These are phyloP conservation scores for Mesitornis unicolor DNA, from an alignment of 2,113 vertebrate species.

Conservation along the genomic window DNA sequence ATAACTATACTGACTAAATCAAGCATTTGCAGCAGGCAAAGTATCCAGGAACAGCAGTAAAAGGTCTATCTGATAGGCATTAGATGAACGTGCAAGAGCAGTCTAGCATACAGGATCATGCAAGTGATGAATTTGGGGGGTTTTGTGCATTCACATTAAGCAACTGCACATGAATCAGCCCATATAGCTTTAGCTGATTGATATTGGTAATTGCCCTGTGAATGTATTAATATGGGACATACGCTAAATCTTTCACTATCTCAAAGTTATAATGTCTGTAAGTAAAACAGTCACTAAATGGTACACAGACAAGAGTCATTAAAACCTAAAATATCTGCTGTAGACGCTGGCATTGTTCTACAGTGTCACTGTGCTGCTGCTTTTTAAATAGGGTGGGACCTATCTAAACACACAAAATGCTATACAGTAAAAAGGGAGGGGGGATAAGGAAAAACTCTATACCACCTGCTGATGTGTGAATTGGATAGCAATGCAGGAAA, in stretches of 20 bases:
- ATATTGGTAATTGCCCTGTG: constrained; percentile 51
- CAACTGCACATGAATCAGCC: neutral
- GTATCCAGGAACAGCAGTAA: neutral
- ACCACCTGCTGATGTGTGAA: constrained; percentile 65
- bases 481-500: constrained; percentile 58
- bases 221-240: constrained; percentile 45
- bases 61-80: neutral
- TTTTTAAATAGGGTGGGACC: neutral
- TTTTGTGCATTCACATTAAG: neutral
- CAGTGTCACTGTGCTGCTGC: neutral
- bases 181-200: constrained; percentile 18
- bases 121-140: neutral
- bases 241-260: neutral
- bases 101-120: neutral
- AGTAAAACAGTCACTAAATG: constrained; percentile 17
- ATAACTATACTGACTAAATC: neutral
- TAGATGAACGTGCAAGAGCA: neutral
- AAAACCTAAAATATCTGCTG: neutral
- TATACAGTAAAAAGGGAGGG: neutral
- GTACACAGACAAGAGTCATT: neutral
- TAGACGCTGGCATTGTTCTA: neutral
- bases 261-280: neutral
- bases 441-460: constrained; percentile 5
- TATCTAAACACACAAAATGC: neutral
- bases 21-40: neutral